phyloP scores from a whole-genome alignment of 2,797 vertebrate species.

The Spea hammondii region DNA sequence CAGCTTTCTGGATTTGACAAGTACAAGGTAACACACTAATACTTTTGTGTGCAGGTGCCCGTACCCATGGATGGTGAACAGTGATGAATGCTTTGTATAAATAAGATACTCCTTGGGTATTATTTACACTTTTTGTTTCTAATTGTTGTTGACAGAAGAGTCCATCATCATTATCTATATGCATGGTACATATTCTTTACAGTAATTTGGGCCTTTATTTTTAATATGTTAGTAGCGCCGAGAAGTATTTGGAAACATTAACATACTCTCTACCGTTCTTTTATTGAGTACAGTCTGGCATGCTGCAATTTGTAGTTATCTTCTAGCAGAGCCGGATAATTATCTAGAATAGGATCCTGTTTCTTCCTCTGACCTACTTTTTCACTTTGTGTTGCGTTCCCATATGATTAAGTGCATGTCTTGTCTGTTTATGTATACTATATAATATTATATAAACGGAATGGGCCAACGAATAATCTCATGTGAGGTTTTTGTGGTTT shows the following conservation, averaged over 20 bases:
- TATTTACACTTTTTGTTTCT: not conserved
- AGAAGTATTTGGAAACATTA: not conserved
- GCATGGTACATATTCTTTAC: not conserved
- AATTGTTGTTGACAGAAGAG: not conserved
- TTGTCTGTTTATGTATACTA: too few relatives aligned
- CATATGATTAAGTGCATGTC: too few relatives aligned
- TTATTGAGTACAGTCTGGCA: not conserved
- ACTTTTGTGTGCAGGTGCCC: not conserved
- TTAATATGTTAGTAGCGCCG: not conserved
- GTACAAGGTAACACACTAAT: conserved; percentile 60
- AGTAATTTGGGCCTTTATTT: not conserved
- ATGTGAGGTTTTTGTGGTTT: too few relatives aligned
- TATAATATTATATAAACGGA: too few relatives aligned
- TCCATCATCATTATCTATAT: not conserved
- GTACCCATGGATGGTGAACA: not conserved
- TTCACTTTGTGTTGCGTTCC: not conserved
- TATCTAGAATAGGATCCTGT: conserved; percentile 30
- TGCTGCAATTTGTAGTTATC: not conserved
- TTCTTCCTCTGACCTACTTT: conserved; percentile 21
- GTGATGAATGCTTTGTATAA: not conserved
- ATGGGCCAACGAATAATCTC: too few relatives aligned
- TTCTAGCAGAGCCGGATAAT: conserved; percentile 30
- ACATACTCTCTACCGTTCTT: not conserved
- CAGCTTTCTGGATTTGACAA: conserved; percentile 65
- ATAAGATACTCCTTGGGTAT: not conserved